Evolutionary conservation across 2,113 vertebrate genomes (phyloP), one percentile per base, ranked within the genome.

Genomic region (Toxotes chatareus): DNA sequence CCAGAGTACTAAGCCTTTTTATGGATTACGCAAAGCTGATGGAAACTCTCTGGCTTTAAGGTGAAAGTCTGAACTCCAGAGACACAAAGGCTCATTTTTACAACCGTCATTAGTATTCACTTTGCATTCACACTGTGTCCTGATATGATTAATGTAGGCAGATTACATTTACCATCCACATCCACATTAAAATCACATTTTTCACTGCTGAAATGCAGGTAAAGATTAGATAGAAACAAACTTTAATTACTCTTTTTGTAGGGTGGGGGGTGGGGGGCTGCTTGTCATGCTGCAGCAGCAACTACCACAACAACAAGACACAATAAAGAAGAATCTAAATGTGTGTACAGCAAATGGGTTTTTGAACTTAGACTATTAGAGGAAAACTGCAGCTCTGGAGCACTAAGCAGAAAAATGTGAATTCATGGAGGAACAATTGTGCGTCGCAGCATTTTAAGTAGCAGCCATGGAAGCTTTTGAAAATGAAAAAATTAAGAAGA

Each of bases 71-170:
- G 8, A 27, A 72, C 31, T 69, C 61, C 6, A 63, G 2, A 6
- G 21, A 38, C 56, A 69, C 2, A 42, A 46, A 82, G 34, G 32
- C 21, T 53, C 11, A 23, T 47, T 66, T 61, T 64, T 23, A 62
- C 6, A 73, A 12, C 19, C 44, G n/a, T 7, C 31, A 53, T 90
- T 76, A 88, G 23, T 60, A 78, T 84, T 86, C 73, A 23, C 14
- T 53, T 62, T 27, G 27, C 51, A 49, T 64, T 67, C 38, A n/a
- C 5, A 5, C 66, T 16, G 12, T 11, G 55, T 79, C 65, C 62
- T 80, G 57, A 72, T 34, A 38, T 72, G 76, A 85, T 78, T 88
- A 76, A 82, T 84, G 44, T 49, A 6, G 5, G 17, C 75, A 83
- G 59, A 79, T 57, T 78, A 19, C 36, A 21, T 80, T 80, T 83